Evolutionary conservation across 2,888 invertebrate species (phyloP).

Genomic region (Apotomis capreana): DNA sequence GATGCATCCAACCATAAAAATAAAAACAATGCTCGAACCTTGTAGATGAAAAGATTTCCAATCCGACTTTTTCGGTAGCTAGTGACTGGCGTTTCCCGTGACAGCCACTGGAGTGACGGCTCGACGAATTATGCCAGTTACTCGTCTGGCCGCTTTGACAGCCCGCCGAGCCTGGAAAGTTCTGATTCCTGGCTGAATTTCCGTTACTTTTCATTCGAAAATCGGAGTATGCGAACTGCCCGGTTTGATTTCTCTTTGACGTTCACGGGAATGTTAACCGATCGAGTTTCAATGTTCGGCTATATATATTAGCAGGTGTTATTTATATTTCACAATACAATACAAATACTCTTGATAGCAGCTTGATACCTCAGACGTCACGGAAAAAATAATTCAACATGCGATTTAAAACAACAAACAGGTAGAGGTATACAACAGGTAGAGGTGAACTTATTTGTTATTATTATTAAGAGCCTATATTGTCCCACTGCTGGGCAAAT

Average conservation of each 20-base stretch:
- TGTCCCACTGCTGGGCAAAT: no score
- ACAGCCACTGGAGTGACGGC: constrained; percentile 13
- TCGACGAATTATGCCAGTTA: constrained; percentile 31
- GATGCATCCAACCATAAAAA: no score
- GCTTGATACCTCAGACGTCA: no score
- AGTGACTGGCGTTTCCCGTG: constrained; percentile 7
- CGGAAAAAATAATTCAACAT: no score
- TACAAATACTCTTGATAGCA: no score
- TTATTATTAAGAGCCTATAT: no score
- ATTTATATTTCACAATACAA: no score
- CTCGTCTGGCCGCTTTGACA: constrained; percentile 10
- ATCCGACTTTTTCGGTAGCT: not conserved
- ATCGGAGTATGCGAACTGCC: constrained; percentile 19
- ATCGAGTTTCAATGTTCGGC: not conserved
- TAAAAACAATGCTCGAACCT: not conserved
- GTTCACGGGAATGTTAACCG: constrained; percentile 3
- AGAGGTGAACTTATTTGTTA: no score
- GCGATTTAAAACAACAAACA: no score
- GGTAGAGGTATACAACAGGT: no score
- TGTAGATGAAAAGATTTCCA: not conserved
- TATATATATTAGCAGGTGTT: no score
- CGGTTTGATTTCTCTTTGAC: constrained; percentile 15
- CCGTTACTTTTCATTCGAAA: constrained; percentile 7
- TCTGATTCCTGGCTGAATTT: constrained; percentile 12
- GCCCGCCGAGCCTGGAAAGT: constrained; percentile 22